Percentiles rank a stretch among this genome's conserved stretches.
These are phyloP conservation scores for Megaceryle alcyon DNA, from an alignment of 2,797 vertebrate species.

Conservation along the genomic window DNA sequence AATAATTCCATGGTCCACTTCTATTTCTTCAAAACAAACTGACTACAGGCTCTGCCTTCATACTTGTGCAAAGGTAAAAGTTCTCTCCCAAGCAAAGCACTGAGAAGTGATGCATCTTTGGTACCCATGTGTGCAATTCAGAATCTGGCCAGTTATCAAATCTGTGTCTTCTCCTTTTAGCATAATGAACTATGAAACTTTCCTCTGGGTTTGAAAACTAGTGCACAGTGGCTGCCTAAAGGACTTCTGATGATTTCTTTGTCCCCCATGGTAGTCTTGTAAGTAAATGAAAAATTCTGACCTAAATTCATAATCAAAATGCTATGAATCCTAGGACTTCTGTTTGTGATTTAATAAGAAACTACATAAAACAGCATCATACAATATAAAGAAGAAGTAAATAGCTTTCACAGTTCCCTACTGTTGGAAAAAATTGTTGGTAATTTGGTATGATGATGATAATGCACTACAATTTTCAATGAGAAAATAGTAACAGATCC, in stretches of 20 bases:
- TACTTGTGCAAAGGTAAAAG: background rate
- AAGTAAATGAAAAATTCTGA: background rate
- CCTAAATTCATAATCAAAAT: background rate
- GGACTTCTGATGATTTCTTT: background rate
- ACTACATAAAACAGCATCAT: background rate
- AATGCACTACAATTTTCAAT: background rate
- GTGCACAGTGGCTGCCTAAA: background rate
- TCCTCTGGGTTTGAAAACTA: background rate
- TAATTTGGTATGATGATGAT: background rate
- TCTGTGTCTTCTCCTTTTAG: background rate
- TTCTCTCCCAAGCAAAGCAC: background rate
- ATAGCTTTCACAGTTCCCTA: background rate
- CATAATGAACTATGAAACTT: background rate
- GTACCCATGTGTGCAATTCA: background rate
- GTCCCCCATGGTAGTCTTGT: background rate
- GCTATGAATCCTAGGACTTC: background rate
- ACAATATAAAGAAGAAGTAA: background rate
- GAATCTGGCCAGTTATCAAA: background rate
- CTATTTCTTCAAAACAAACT: conserved; percentile 11
- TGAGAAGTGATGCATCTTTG: background rate
- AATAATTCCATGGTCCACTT: conserved; percentile 39
- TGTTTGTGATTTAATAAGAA: background rate
- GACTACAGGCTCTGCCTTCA: background rate
- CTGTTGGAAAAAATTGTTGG: background rate
- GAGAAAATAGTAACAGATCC: background rate